Conservation (phyloP, 2,113 vertebrate species). For the Centropus unirufus region DNA sequence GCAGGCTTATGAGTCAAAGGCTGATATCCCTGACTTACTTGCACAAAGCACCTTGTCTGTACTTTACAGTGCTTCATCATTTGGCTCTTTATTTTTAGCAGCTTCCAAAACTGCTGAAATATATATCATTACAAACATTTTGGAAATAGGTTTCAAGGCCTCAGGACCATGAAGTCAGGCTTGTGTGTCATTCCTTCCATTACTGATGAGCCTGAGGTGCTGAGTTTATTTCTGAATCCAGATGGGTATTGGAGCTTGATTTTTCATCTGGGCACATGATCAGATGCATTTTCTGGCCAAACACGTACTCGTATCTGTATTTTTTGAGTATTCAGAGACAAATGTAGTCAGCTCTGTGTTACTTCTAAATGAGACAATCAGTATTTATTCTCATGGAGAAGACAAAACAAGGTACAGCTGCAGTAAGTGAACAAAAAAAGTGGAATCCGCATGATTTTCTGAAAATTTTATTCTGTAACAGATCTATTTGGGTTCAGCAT, state of each 20-base stretch:
- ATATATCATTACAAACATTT: background rate
- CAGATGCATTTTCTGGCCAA: background rate
- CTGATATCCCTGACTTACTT: background rate
- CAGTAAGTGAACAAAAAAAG: background rate
- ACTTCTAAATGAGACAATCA: background rate
- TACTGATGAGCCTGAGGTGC: background rate
- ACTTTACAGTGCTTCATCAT: background rate
- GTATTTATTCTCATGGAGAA: background rate
- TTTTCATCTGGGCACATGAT: background rate
- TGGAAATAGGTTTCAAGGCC: conserved; percentile 5
- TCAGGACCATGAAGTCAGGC: conserved; percentile 25
- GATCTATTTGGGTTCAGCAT: background rate
- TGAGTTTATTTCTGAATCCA: conserved; percentile 1
- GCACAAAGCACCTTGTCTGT: background rate
- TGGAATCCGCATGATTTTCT: background rate
- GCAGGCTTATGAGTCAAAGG: background rate
- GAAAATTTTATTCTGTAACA: background rate
- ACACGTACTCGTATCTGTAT: background rate
- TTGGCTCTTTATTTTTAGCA: conserved; percentile 32
- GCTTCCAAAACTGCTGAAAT: conserved; percentile 31
- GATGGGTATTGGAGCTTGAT: background rate
- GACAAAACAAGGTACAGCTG: background rate
- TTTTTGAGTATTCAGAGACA: background rate
- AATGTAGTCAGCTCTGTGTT: background rate
- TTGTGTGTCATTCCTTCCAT: conserved; percentile 49